Evolutionary conservation across 1,140 invertebrate species (phyloP).

Genomic region (Homarus americanus): DNA sequence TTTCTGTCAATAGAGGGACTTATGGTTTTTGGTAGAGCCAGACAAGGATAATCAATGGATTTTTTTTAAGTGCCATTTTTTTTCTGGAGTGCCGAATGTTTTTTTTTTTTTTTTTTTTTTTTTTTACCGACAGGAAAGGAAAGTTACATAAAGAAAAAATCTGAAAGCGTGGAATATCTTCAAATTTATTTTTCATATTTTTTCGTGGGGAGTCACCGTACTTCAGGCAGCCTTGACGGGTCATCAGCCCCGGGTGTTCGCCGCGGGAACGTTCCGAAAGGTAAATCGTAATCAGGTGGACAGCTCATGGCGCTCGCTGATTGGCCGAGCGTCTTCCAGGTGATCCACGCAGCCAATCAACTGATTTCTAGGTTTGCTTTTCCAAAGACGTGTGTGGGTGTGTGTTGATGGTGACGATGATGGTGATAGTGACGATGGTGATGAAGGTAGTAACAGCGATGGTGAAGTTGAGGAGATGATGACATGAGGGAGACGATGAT

Average conservation of each 20-base stretch:
- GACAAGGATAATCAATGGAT: too few relatives aligned
- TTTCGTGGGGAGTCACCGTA: background rate
- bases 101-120: too few relatives aligned
- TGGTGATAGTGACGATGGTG: background rate
- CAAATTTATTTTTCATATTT: too few relatives aligned
- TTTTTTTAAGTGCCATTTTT: too few relatives aligned
- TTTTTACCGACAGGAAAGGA: too few relatives aligned
- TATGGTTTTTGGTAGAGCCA: too few relatives aligned
- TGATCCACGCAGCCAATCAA: slow-evolving; percentile 25
- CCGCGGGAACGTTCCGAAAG: slow-evolving; percentile 24
- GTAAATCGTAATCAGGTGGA: slow-evolving; percentile 50
- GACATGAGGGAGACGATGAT: background rate
- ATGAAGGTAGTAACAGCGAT: background rate
- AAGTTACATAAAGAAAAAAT: too few relatives aligned
- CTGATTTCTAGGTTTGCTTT: slow-evolving; percentile 17
- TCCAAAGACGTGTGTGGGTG: background rate
- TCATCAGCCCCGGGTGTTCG: slow-evolving; percentile 16
- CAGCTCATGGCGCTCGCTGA: slow-evolving; percentile 41
- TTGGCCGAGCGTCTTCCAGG: slow-evolving; percentile 33
- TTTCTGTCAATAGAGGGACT: too few relatives aligned
- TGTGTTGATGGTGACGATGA: background rate
- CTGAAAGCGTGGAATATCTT: too few relatives aligned
- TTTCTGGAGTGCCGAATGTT: too few relatives aligned
- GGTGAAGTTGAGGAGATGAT: too few relatives aligned
- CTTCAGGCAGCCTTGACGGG: slow-evolving; percentile 15